Evolutionary conservation across 2,888 invertebrate genomes (phyloP).

Genomic region (Aproaerema taeniolella): DNA sequence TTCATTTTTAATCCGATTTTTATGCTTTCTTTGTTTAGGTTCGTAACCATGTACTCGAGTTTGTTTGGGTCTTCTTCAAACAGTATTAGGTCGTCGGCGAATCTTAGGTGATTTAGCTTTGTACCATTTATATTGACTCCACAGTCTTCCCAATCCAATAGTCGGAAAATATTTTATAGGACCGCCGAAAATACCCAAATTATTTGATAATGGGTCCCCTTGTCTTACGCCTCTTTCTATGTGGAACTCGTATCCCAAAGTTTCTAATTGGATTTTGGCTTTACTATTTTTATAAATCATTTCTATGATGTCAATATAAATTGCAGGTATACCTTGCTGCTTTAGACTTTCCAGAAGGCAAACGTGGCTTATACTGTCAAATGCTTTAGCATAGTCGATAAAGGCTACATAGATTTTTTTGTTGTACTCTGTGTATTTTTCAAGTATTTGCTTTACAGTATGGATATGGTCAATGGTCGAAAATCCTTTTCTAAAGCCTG

Average conservation of each 20-base stretch:
- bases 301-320: conserved; percentile 3
- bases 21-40: no score
- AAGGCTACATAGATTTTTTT: conserved; percentile 9
- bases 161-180: not conserved
- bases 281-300: not conserved
- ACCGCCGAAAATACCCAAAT: not conserved
- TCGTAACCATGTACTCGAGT: not conserved
- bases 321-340: conserved; percentile 6
- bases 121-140: not conserved
- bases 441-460: no score
- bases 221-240: not conserved
- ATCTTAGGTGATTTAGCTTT: no score
- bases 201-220: not conserved
- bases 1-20: no score
- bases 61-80: no score
- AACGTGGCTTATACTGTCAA: conserved; percentile 9
- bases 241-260: not conserved
- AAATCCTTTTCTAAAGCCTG: no score
- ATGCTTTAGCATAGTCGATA: conserved; percentile 14
- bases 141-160: not conserved
- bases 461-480: no score
- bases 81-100: no score
- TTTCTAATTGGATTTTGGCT: not conserved
- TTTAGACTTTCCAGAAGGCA: conserved; percentile 6
- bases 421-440: conserved; percentile 12